These are phyloP conservation scores for Agapostemon virescens DNA, from an alignment of 2,888 invertebrate genomes.

Conservation along the genomic window DNA sequence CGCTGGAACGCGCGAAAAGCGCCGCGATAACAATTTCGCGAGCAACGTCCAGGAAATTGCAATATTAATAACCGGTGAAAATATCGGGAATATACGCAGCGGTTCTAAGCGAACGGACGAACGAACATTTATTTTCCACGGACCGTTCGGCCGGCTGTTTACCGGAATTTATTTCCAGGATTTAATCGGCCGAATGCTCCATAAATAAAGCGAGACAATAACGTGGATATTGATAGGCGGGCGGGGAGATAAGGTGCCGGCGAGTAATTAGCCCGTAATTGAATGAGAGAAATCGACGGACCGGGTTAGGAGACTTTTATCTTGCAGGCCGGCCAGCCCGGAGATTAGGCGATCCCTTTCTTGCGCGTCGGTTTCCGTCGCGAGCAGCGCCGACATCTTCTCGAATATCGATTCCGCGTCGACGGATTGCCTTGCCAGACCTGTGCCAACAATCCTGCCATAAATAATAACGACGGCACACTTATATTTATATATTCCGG, in stretches of 20 bases:
- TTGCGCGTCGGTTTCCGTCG: constrained; percentile 57
- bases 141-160: background rate
- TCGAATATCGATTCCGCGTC: constrained; percentile 49
- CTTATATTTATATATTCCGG: constrained; percentile 27
- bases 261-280: background rate
- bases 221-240: background rate
- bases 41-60: no score
- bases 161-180: background rate
- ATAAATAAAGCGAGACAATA: constrained; percentile 1
- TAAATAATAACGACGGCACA: constrained; percentile 34
- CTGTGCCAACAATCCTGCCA: constrained; percentile 17
- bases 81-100: background rate
- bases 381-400: constrained; percentile 57
- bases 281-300: constrained; percentile 29
- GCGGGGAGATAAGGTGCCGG: background rate
- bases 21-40: background rate
- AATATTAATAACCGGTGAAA: background rate
- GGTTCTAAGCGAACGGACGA: background rate
- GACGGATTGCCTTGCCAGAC: constrained; percentile 24
- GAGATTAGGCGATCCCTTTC: constrained; percentile 63
- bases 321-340: constrained; percentile 58
- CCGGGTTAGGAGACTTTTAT: constrained; percentile 58
- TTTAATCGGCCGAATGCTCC: background rate
- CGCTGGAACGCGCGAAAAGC: no score
- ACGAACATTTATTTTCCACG: background rate